Evolutionary conservation across 2,888 invertebrate genomes (phyloP).

Genomic region (Ferdinandea cuprea): DNA sequence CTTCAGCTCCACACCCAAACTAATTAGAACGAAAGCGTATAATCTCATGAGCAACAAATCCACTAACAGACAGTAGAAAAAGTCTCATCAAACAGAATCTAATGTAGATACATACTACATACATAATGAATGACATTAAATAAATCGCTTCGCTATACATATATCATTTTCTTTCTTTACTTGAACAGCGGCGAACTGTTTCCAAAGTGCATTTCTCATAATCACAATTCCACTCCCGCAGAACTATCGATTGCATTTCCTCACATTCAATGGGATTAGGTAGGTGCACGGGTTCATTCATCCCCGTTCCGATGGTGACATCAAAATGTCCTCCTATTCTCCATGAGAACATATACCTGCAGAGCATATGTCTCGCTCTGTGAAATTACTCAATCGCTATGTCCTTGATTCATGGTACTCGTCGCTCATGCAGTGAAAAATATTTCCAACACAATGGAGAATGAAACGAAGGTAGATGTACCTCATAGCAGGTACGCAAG

Average conservation of each 20-base stretch:
- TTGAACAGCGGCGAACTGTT: not conserved
- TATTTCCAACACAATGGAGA: constrained; percentile 6
- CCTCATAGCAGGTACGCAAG: not conserved
- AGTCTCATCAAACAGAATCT: too few species aligned
- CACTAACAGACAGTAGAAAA: too few species aligned
- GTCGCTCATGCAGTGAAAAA: constrained; percentile 29
- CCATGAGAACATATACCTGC: not conserved
- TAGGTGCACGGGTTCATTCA: constrained; percentile 23
- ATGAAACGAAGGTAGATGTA: not conserved
- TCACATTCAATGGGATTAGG: constrained; percentile 9
- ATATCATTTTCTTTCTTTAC: not conserved
- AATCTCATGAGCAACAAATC: too few species aligned
- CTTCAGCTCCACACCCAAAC: too few species aligned
- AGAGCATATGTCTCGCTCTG: not conserved
- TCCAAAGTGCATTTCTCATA: constrained; percentile 28
- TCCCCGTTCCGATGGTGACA: constrained; percentile 20
- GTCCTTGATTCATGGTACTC: constrained; percentile 48
- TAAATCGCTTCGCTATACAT: not conserved
- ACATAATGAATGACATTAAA: constrained; percentile 20
- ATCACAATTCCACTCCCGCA: constrained; percentile 23
- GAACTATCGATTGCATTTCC: constrained; percentile 36
- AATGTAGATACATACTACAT: not conserved
- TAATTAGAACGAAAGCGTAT: too few species aligned
- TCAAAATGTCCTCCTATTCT: not conserved
- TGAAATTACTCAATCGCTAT: constrained; percentile 16